Evolutionary conservation across 2,113 vertebrate genomes (phyloP).

Genomic region (Ictalurus furcatus): DNA sequence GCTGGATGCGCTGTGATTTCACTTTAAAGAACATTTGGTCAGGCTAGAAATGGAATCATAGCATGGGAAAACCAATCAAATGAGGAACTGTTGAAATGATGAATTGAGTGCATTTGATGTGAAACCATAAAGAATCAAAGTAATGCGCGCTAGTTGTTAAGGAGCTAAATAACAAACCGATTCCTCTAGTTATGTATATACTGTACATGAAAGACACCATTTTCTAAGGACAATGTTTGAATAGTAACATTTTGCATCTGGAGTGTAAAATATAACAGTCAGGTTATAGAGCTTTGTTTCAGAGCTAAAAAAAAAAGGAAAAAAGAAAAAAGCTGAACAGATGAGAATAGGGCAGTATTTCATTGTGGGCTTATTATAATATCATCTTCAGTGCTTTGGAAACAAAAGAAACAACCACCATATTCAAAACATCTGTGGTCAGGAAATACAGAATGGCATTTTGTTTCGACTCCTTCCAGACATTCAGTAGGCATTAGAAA

Average conservation of each 20-base stretch:
- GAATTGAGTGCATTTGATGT: constrained; percentile 11
- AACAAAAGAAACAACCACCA: constrained; percentile 39
- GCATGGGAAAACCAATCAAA: constrained; percentile 36
- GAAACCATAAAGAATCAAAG: constrained; percentile 13
- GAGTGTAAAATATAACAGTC: not conserved
- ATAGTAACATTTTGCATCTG: not conserved
- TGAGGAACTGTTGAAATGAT: constrained; percentile 8
- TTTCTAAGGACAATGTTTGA: not conserved
- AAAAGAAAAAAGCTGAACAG: not conserved
- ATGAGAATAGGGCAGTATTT: constrained; percentile 31
- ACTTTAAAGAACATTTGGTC: constrained; percentile 39
- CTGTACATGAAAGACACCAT: not conserved
- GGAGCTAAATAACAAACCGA: constrained; percentile 15
- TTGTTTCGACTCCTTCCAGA: constrained; percentile 44
- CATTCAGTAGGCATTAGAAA: constrained; percentile 43
- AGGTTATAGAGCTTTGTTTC: constrained; percentile 8
- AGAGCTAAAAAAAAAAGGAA: not conserved
- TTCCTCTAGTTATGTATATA: not conserved
- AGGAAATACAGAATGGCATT: constrained; percentile 36
- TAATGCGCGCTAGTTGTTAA: not conserved
- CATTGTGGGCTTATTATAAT: constrained; percentile 19
- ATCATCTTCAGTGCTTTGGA: constrained; percentile 31
- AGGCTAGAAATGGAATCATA: constrained; percentile 35
- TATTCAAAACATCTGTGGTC: constrained; percentile 47
- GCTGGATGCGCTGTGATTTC: constrained; percentile 51